phyloP scores from a whole-genome alignment of 2,113 vertebrate species.

The Chaenocephalus aceratus region DNA sequence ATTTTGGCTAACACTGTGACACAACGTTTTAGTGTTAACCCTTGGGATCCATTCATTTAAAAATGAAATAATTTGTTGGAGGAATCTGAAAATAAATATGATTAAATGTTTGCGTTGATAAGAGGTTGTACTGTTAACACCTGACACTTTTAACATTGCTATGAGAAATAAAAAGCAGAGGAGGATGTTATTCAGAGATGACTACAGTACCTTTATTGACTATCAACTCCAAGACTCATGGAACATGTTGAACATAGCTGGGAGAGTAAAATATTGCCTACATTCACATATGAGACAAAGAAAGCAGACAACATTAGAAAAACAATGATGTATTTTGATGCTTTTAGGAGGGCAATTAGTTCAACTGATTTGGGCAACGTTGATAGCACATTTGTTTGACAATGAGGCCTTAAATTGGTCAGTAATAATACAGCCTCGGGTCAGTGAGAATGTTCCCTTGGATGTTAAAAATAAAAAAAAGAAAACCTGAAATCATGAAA shows the following conservation, averaged over 20 bases:
- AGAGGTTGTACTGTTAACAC: background rate
- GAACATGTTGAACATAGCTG: background rate
- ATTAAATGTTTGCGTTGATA: too few relatives aligned
- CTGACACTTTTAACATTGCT: background rate
- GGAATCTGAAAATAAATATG: too few relatives aligned
- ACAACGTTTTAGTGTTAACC: background rate
- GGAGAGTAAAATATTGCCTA: background rate
- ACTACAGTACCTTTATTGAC: background rate
- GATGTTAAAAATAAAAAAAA: too few relatives aligned
- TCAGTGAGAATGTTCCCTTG: background rate
- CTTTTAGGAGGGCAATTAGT: background rate
- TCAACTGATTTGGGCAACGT: background rate
- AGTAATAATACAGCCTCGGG: background rate
- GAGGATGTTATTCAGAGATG: background rate
- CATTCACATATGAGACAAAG: conserved; percentile 2
- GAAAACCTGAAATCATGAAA: too few relatives aligned
- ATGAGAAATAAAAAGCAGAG: conserved; percentile 11
- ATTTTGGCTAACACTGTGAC: background rate
- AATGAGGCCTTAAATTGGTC: background rate
- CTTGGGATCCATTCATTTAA: background rate
- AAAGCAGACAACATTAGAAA: conserved; percentile 5
- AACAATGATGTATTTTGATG: background rate
- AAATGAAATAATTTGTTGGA: too few relatives aligned
- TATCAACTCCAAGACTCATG: background rate
- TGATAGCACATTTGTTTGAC: background rate